phyloP scores from a whole-genome alignment of 1,140 invertebrate species.

The Pseudomyrmex pallidus region DNA sequence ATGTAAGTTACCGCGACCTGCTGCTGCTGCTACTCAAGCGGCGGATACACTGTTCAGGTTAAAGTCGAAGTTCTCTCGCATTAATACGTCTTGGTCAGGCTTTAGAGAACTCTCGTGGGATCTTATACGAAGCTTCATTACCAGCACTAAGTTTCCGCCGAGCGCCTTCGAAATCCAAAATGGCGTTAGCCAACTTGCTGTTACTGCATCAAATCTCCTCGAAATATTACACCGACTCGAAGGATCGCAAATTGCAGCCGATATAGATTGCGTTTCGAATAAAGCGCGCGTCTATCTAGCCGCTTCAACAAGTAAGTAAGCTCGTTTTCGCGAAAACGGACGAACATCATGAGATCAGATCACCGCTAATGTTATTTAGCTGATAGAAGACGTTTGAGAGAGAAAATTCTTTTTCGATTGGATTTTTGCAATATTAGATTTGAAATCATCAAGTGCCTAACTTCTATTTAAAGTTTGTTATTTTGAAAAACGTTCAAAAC shows the following conservation, averaged over 20 bases:
- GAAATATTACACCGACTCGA: slow-evolving; percentile 43
- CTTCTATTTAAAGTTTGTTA: too few species aligned
- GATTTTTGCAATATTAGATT: background rate
- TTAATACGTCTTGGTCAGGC: slow-evolving; percentile 60
- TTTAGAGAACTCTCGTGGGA: slow-evolving; percentile 53
- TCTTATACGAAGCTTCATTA: slow-evolving; percentile 58
- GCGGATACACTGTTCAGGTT: slow-evolving; percentile 43
- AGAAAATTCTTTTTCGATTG: background rate
- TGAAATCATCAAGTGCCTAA: background rate
- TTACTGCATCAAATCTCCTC: slow-evolving; percentile 51
- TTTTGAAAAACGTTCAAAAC: too few species aligned
- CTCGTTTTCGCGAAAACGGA: background rate
- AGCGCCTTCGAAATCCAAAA: slow-evolving; percentile 53
- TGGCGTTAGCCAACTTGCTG: slow-evolving; percentile 52
- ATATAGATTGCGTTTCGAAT: slow-evolving; percentile 4
- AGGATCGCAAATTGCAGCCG: slow-evolving; percentile 18
- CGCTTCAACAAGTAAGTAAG: background rate
- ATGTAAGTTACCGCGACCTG: slow-evolving; percentile 39
- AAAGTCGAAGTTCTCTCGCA: slow-evolving; percentile 56
- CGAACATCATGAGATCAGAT: background rate
- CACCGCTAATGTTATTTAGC: background rate
- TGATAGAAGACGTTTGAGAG: background rate
- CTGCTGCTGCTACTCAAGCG: slow-evolving; percentile 29
- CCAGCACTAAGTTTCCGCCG: slow-evolving; percentile 51
- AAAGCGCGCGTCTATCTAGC: background rate